Evolutionary conservation across 2,113 vertebrate genomes (phyloP).

Genomic region (Fregata magnificens): DNA sequence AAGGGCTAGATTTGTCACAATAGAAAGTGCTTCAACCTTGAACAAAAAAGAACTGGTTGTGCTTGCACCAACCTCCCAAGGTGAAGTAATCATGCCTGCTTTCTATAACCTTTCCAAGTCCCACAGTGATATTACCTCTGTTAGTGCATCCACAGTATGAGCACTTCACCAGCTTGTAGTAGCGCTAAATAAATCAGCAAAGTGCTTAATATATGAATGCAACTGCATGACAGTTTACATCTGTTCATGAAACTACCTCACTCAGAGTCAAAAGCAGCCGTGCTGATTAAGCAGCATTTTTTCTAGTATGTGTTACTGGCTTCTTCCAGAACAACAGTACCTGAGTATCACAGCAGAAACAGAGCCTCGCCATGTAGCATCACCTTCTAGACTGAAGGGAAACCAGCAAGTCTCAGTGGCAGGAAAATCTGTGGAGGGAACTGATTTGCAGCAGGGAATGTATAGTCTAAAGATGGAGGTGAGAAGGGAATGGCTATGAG

Average conservation of each 20-base stretch:
- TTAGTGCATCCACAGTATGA: neutral
- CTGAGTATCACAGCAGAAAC: neutral
- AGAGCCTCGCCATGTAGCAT: neutral
- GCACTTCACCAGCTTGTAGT: neutral
- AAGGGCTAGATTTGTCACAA: neutral
- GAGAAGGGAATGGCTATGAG: neutral
- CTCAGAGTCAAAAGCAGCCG: neutral
- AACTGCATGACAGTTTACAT: neutral
- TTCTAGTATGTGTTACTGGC: fast-evolving
- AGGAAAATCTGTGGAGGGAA: neutral
- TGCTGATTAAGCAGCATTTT: neutral
- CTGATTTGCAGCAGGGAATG: neutral
- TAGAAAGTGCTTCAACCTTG: neutral
- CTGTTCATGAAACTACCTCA: neutral
- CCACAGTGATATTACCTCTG: neutral
- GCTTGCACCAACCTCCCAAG: neutral
- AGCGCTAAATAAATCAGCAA: neutral
- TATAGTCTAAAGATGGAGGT: neutral
- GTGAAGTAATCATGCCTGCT: neutral
- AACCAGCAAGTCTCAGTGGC: fast-evolving
- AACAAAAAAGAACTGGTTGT: no score
- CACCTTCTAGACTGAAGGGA: no score
- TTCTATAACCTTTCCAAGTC: neutral
- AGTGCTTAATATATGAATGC: neutral
- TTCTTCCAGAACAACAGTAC: neutral